phyloP scores from a whole-genome alignment of 2,888 invertebrate genomes.

The Hydriomena furcata region DNA sequence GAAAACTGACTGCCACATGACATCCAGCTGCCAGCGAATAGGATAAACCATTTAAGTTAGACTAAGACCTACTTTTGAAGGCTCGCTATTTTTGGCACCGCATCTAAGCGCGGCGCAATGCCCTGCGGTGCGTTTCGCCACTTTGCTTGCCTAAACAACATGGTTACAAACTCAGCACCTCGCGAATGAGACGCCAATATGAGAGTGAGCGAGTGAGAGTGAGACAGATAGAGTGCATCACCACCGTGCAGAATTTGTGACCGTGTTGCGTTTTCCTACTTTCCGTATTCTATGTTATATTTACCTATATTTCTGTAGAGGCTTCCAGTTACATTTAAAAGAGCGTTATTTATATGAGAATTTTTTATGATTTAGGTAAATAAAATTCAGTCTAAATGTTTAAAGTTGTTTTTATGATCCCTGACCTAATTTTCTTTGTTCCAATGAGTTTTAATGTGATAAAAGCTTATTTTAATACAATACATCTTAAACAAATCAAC shows the following conservation, averaged over 20 bases:
- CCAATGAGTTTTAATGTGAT: too few relatives aligned
- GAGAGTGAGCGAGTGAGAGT: too few relatives aligned
- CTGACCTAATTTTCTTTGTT: too few relatives aligned
- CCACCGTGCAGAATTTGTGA: too few relatives aligned
- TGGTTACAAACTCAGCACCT: too few relatives aligned
- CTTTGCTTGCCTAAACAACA: slow-evolving; percentile 18
- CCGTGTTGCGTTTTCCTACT: too few relatives aligned
- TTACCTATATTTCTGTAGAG: slow-evolving; percentile 71
- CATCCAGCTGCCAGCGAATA: slow-evolving; percentile 50
- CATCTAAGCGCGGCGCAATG: neutral
- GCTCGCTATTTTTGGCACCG: too few relatives aligned
- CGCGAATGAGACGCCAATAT: too few relatives aligned
- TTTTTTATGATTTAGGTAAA: slow-evolving; percentile 76
- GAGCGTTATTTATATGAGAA: slow-evolving; percentile 76
- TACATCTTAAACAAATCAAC: too few relatives aligned
- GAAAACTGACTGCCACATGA: slow-evolving; percentile 69
- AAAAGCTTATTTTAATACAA: too few relatives aligned
- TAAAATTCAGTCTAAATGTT: slow-evolving; percentile 71
- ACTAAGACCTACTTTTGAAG: too few relatives aligned
- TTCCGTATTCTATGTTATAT: slow-evolving; percentile 42
- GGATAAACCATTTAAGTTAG: slow-evolving; percentile 35
- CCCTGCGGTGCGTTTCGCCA: slow-evolving; percentile 2
- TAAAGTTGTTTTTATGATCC: slow-evolving; percentile 40
- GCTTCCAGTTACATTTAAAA: slow-evolving; percentile 78
- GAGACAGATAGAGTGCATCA: too few relatives aligned